Conservation (phyloP, 2,113 vertebrate species). For the Brachirus orientalis region DNA sequence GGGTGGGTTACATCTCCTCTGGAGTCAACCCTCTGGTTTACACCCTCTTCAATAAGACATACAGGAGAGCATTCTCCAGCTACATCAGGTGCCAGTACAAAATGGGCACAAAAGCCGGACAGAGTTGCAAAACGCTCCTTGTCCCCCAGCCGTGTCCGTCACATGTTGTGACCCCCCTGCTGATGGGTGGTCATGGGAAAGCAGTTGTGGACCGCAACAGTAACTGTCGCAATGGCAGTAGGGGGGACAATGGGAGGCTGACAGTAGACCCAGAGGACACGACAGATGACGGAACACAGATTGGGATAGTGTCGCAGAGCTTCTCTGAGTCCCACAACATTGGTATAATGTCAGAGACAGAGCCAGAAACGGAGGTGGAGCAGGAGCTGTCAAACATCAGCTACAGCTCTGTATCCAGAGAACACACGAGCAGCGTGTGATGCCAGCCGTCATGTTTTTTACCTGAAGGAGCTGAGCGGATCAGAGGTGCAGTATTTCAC, state of each 20-base stretch:
- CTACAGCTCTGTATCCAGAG: too few species aligned
- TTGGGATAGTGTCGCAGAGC: conserved; percentile 51
- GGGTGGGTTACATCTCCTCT: conserved; percentile 98
- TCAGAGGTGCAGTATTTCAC: too few species aligned
- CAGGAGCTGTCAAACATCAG: conserved; percentile 88
- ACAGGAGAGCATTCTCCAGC: conserved; percentile 94
- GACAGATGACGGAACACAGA: conserved; percentile 65
- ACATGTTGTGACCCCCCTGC: conserved; percentile 83
- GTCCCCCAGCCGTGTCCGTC: conserved; percentile 83
- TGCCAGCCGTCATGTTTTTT: too few species aligned
- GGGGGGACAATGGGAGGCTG: conserved; percentile 58
- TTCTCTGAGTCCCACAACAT: conserved; percentile 50
- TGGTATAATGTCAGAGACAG: conserved; percentile 73
- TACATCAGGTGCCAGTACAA: conserved; percentile 93
- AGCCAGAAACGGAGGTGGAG: conserved; percentile 85
- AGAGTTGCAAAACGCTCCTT: conserved; percentile 64
- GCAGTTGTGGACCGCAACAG: conserved; percentile 87
- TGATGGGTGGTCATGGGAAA: conserved; percentile 73
- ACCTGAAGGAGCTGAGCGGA: too few species aligned
- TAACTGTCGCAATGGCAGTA: conserved; percentile 78
- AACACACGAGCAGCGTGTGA: conserved; percentile 92
- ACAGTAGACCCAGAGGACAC: conserved; percentile 66
- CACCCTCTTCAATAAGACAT: conserved; percentile 97
- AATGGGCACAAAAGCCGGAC: conserved; percentile 54
- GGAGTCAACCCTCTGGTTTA: conserved; percentile 97